Percentiles rank a stretch among this genome's conserved stretches.
phyloP scores from a whole-genome alignment of 2,113 vertebrate species.

The Nannobrachium achirus region DNA sequence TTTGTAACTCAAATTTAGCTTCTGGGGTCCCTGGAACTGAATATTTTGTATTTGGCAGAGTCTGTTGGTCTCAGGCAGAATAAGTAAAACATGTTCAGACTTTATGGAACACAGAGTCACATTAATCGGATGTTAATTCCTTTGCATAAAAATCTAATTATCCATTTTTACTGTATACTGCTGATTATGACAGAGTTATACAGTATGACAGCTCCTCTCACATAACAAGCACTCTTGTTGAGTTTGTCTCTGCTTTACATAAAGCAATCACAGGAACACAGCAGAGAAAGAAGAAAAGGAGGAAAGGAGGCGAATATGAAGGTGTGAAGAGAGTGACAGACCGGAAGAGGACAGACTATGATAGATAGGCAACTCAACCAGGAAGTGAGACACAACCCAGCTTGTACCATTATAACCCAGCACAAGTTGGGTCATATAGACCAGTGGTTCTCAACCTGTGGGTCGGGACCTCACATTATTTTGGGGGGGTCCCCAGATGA shows the following conservation, averaged over 20 bases:
- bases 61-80: no score
- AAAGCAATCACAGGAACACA: conserved; percentile 61
- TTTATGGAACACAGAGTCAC: not conserved
- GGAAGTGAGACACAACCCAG: conserved; percentile 79
- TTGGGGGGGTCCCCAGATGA: no score
- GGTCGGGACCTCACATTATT: no score
- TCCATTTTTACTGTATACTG: no score
- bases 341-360: conserved; percentile 32
- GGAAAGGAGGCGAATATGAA: conserved; percentile 41
- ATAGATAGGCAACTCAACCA: conserved; percentile 72
- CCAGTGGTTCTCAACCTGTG: no score
- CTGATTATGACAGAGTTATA: conserved; percentile 5
- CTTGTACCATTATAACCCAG: not conserved
- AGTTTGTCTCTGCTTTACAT: conserved; percentile 8
- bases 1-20: no score
- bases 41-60: no score
- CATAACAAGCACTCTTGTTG: conserved; percentile 55
- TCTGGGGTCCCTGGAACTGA: no score
- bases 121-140: conserved; percentile 1
- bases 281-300: conserved; percentile 38
- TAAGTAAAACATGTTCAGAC: no score
- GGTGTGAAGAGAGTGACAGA: conserved; percentile 76
- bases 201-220: conserved; percentile 12
- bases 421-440: no score
- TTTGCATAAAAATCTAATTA: conserved; percentile 9